These are phyloP conservation scores for Brachystomella parvula DNA, from an alignment of 1,140 invertebrate genomes.

Conservation along the genomic window DNA sequence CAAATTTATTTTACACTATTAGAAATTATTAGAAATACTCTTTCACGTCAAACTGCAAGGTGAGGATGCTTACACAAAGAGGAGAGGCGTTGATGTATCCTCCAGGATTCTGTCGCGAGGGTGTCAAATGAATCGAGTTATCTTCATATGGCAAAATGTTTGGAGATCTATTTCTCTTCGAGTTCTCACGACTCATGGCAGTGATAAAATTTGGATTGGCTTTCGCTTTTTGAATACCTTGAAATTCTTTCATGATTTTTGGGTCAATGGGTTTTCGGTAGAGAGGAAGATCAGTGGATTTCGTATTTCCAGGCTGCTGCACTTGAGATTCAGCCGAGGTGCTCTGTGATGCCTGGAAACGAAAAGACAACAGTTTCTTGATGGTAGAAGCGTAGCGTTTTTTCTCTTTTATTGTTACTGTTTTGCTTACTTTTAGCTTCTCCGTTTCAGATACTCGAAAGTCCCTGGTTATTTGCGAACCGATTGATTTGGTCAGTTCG, in stretches of 20 bases:
- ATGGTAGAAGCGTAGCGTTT: no score
- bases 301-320: no score
- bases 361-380: no score
- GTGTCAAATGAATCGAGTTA: slow-evolving; percentile 66
- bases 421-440: no score
- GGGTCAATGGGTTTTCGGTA: slow-evolving; percentile 51
- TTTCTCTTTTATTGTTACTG: no score
- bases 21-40: neutral
- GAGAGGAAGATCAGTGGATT: neutral
- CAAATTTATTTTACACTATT: neutral
- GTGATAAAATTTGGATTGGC: slow-evolving; percentile 58
- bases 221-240: slow-evolving; percentile 71
- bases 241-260: slow-evolving; percentile 74
- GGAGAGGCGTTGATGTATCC: slow-evolving; percentile 88
- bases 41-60: neutral
- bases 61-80: slow-evolving; percentile 56
- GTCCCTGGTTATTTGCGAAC: neutral
- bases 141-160: slow-evolving; percentile 82
- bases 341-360: no score
- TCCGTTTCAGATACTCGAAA: no score
- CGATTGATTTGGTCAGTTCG: neutral
- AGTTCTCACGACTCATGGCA: slow-evolving; percentile 58
- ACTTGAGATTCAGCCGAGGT: no score
- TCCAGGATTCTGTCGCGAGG: slow-evolving; percentile 66
- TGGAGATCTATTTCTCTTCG: slow-evolving; percentile 51